Evolutionary conservation across 2,888 invertebrate genomes (phyloP).

Genomic region (Candidula unifasciata): DNA sequence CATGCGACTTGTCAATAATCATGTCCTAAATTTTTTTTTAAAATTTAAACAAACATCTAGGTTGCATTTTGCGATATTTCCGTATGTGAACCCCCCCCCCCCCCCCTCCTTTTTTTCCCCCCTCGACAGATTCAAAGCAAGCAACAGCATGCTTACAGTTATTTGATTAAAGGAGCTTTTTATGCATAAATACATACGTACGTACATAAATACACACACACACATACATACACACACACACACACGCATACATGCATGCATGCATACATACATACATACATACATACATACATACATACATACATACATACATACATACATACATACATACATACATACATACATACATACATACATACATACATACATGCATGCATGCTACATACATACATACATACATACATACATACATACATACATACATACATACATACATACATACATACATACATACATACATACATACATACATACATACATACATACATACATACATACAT

Average conservation of each 20-base stretch:
- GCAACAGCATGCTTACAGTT: too few relatives aligned
- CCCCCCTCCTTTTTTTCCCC: too few relatives aligned
- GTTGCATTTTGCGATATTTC: too few relatives aligned
- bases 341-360: conserved; percentile 31
- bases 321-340: conserved; percentile 37
- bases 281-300: background rate
- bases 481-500: background rate
- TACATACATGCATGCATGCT: background rate
- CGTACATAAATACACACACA: background rate
- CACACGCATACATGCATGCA: background rate
- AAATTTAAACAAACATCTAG: too few relatives aligned
- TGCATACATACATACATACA: conserved; percentile 6
- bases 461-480: conserved; percentile 24
- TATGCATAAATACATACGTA: too few relatives aligned
- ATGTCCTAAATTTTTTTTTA: too few relatives aligned
- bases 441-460: conserved; percentile 21
- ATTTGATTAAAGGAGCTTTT: too few relatives aligned
- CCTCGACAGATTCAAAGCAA: too few relatives aligned
- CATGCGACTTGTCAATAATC: too few relatives aligned
- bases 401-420: conserved; percentile 24
- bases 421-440: conserved; percentile 18
- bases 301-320: conserved; percentile 35
- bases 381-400: conserved; percentile 24
- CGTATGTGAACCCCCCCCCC: too few relatives aligned
- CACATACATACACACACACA: conserved; percentile 7